phyloP scores from a whole-genome alignment of 2,113 vertebrate genomes.

The Sceloporus undulatus region DNA sequence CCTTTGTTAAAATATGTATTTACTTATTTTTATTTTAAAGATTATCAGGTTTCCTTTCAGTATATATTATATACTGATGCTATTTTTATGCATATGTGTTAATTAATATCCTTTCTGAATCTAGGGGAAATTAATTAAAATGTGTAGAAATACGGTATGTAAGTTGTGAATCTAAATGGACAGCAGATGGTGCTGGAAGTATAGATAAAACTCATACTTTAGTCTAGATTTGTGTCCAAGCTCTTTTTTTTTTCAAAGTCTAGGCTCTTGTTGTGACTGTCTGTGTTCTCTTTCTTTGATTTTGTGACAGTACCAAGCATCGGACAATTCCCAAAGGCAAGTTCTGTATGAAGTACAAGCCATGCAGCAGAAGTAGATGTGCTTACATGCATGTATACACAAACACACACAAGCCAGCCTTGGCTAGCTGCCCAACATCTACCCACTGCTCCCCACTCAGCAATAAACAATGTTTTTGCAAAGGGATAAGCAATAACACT shows the following conservation, averaged over 20 bases:
- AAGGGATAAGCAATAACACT: neutral
- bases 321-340: neutral
- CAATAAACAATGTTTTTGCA: neutral
- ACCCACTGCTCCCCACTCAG: neutral
- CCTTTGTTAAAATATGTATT: no score
- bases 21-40: no score
- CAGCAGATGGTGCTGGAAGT: conserved; percentile 19
- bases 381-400: neutral
- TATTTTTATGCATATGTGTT: neutral
- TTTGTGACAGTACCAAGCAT: neutral
- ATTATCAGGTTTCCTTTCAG: no score
- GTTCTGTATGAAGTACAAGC: neutral
- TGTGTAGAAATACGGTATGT: neutral
- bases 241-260: neutral
- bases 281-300: neutral
- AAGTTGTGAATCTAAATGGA: neutral
- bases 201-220: neutral
- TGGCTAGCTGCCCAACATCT: neutral
- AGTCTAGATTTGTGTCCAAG: neutral
- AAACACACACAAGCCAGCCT: no score
- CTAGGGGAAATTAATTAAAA: neutral
- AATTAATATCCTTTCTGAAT: neutral
- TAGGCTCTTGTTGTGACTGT: neutral
- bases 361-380: neutral
- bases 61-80: no score